These are phyloP conservation scores for Bos indicus DNA, from an alignment of 2,113 vertebrate species.

Conservation along the genomic window DNA sequence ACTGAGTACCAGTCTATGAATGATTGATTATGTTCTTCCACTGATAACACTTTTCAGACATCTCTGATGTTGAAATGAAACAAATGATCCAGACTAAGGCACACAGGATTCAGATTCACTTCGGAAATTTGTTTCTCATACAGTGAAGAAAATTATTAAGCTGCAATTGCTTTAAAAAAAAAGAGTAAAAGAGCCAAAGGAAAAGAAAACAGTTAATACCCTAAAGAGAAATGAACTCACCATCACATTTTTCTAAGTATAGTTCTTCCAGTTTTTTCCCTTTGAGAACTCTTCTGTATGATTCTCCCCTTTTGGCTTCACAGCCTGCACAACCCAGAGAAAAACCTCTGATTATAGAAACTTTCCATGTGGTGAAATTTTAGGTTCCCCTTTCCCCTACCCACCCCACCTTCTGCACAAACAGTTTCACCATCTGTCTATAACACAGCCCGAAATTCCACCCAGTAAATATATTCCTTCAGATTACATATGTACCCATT, in stretches of 20 bases:
- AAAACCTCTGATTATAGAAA: slow-evolving; percentile 36
- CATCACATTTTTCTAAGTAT: neutral
- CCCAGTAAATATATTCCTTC: slow-evolving; percentile 26
- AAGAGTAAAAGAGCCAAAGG: neutral
- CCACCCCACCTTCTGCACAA: neutral
- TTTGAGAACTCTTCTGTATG: neutral
- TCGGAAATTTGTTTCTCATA: neutral
- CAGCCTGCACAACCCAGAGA: slow-evolving; percentile 1
- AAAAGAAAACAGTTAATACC: slow-evolving; percentile 10
- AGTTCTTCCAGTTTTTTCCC: neutral
- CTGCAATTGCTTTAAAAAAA: neutral
- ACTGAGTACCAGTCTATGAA: neutral
- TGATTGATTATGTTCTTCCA: neutral
- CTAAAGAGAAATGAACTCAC: slow-evolving; percentile 11
- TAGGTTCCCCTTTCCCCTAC: neutral
- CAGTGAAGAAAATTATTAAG: neutral
- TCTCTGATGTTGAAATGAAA: neutral
- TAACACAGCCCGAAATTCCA: slow-evolving; percentile 38
- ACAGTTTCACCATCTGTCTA: slow-evolving; percentile 53
- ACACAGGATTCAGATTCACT: neutral
- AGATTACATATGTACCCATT: slow-evolving; percentile 11
- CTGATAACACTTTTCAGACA: neutral
- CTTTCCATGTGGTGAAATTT: slow-evolving; percentile 37
- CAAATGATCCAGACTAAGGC: neutral
- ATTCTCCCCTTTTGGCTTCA: neutral